These are phyloP conservation scores for Drosophila quadrilineata DNA, from an alignment of 1,140 invertebrate genomes.

Conservation along the genomic window DNA sequence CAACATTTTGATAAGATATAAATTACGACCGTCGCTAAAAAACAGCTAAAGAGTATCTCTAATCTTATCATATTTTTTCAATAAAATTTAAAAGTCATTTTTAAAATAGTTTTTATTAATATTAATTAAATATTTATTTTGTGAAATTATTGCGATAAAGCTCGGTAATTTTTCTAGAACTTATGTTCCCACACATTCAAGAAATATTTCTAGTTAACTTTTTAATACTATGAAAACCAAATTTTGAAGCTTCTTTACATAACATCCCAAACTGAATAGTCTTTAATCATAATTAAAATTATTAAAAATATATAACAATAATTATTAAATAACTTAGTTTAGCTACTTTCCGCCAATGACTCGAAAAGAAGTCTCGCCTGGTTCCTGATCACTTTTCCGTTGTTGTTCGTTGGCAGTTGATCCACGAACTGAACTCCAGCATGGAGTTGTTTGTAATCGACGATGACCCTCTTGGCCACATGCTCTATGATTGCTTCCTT, in stretches of 20 bases:
- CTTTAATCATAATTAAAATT: slow-evolving; percentile 11
- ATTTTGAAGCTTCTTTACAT: background rate
- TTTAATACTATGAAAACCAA: background rate
- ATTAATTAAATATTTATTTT: background rate
- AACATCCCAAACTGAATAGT: background rate
- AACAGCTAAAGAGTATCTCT: no score
- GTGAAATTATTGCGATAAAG: background rate
- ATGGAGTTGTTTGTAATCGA: slow-evolving; percentile 74
- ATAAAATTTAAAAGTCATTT: no score
- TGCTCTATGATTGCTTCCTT: slow-evolving; percentile 57
- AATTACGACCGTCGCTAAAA: no score
- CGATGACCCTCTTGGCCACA: slow-evolving; percentile 52
- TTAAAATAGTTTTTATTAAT: background rate
- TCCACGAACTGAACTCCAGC: slow-evolving; percentile 82
- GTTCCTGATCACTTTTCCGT: slow-evolving; percentile 81
- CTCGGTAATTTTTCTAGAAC: background rate
- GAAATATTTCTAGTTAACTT: background rate
- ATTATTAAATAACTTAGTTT: slow-evolving; percentile 1
- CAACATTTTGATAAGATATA: no score
- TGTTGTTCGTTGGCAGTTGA: slow-evolving; percentile 82
- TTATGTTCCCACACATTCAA: background rate
- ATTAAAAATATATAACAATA: background rate
- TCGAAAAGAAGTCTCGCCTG: slow-evolving; percentile 46
- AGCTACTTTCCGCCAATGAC: background rate
- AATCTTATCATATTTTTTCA: no score